Conservation (phyloP, 2,888 invertebrate genomes). For the Ophion costatus region DNA sequence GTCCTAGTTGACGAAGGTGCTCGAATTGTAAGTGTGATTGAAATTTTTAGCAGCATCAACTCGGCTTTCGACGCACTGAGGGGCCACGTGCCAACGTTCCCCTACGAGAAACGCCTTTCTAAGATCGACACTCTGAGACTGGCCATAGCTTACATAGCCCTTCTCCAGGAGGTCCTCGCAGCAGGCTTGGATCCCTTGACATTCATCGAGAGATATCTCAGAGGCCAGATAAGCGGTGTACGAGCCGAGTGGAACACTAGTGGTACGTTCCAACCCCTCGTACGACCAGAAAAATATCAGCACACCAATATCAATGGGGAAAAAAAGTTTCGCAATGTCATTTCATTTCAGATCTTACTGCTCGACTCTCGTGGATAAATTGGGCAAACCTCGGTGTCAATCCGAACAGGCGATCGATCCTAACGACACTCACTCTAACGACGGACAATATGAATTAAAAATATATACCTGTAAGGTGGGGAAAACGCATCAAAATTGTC, state of each 20-base stretch:
- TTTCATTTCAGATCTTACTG: constrained; percentile 93
- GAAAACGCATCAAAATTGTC: constrained; percentile 31
- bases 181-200: constrained; percentile 94
- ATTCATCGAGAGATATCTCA: constrained; percentile 95
- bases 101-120: constrained; percentile 98
- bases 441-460: constrained; percentile 86
- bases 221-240: constrained; percentile 95
- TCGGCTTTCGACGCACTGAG: constrained; percentile 99
- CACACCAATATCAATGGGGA: constrained; percentile 42
- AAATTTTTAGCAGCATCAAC: constrained; percentile 96
- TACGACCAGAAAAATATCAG: background rate
- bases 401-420: constrained; percentile 92
- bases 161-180: constrained; percentile 94
- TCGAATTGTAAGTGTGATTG: constrained; percentile 80
- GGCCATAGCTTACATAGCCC: constrained; percentile 98
- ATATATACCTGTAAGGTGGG: background rate
- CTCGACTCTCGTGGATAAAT: constrained; percentile 98
- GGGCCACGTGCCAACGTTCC: constrained; percentile 99
- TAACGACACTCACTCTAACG: constrained; percentile 92
- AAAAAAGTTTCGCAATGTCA: constrained; percentile 53
- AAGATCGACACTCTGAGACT: constrained; percentile 99
- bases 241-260: constrained; percentile 98
- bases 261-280: constrained; percentile 86
- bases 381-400: constrained; percentile 99
- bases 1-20: constrained; percentile 25